Evolutionary conservation across 2,113 vertebrate species (phyloP), one percentile per base, ranked within the genome.

Genomic region (Ptilorrhoa leucosticta): DNA sequence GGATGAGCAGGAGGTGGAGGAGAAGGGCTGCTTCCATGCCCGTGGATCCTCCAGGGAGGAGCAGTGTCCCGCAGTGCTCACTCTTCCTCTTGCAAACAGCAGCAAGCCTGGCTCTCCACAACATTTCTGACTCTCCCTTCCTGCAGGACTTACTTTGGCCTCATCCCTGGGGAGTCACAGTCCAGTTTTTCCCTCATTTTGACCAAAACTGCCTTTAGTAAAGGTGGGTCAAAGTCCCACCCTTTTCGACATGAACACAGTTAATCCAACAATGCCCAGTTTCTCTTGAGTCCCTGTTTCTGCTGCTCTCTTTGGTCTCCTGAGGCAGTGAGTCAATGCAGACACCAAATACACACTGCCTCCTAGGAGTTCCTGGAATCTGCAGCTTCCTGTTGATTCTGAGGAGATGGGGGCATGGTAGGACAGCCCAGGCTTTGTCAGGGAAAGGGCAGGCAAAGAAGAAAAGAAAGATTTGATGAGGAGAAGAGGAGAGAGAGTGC

Each of bases 41-140:
- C 3, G 0, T 0, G 4, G 56, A 33, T 66, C 8, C 5, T 65
- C 30, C 42, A 0, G 1, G 54, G 69, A 60, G 54, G 69, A 60
- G 27, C 50, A 20, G 12, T 22, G 58, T 26, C 69, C 61, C 19
- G 8, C 18, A 56, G 44, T 11, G 44, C 51, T 78, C 11, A 1
- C 9, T 90, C 40, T 22, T 9, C 48, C 22, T 87, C n/a, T 65
- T 48, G 48, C 53, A 45, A 68, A 30, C 15, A 69, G 44, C 75
- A 60, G 18, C 63, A 56, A 65, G 15, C n/a, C 45, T 93, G 68
- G 27, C 57, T 85, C 56, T 69, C 31, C 45, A 15, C 40, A 61
- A 42, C 40, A 48, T 9, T 57, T 50, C 68, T 64, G 57, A 30
- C 76, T 93, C 64, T 91, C 4, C 50, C 42, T 73, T 78, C 60